Evolutionary conservation across 2,888 invertebrate species (phyloP).

Genomic region (Tipula confusa): DNA sequence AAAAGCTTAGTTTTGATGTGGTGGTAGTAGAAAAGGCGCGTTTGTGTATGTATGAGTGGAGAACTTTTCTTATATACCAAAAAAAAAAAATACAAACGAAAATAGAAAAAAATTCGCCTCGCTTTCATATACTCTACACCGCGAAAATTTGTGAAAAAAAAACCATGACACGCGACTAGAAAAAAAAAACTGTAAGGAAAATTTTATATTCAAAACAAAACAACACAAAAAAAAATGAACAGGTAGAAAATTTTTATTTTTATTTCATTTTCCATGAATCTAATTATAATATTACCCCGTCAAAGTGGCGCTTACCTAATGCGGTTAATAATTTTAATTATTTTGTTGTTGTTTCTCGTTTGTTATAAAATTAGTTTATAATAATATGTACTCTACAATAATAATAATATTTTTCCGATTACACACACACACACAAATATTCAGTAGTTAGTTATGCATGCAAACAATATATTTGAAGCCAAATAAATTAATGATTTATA

Average conservation of each 20-base stretch:
- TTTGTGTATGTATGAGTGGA: not conserved
- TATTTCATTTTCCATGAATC: constrained; percentile 12
- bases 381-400: not conserved
- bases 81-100: not conserved
- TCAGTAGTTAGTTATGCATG: not conserved
- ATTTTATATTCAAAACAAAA: not conserved
- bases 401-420: not conserved
- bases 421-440: not conserved
- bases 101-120: not conserved
- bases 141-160: not conserved
- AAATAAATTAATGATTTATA: not conserved
- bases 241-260: not conserved
- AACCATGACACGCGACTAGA: not conserved
- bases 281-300: constrained; percentile 12
- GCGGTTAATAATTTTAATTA: not conserved
- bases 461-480: not conserved
- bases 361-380: not conserved
- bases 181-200: not conserved
- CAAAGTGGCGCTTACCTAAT: constrained; percentile 20
- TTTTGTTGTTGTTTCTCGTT: not conserved
- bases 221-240: not conserved
- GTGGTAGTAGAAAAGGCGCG: not conserved
- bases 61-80: not conserved
- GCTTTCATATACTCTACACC: not conserved
- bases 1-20: not conserved